These are phyloP conservation scores for Neodiprion virginianus DNA, from an alignment of 1,140 invertebrate species.

Conservation along the genomic window DNA sequence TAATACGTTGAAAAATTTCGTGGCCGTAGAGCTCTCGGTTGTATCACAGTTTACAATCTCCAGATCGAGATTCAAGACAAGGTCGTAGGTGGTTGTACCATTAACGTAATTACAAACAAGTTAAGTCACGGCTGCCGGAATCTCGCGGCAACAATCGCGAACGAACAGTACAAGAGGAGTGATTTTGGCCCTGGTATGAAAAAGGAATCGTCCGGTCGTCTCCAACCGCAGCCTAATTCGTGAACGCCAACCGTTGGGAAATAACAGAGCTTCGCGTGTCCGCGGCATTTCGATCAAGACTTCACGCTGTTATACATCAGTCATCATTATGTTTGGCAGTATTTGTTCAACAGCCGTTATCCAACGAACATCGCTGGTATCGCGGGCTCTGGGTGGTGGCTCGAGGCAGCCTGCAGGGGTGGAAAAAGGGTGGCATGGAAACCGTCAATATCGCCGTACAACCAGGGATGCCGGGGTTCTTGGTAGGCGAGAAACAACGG, in stretches of 20 bases:
- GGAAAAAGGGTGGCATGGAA: constrained; percentile 48
- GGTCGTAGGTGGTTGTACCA: neutral
- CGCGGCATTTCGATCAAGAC: neutral
- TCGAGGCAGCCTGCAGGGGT: constrained; percentile 28
- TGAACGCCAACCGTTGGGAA: neutral
- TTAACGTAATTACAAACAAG: constrained; percentile 6
- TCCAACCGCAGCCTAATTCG: neutral
- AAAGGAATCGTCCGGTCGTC: neutral
- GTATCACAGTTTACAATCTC: neutral
- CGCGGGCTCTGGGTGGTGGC: constrained; percentile 31
- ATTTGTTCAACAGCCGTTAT: constrained; percentile 31
- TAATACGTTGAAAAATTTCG: no score
- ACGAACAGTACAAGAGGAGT: neutral
- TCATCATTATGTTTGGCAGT: constrained; percentile 31
- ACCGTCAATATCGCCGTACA: constrained; percentile 21
- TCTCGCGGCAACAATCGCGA: constrained; percentile 8
- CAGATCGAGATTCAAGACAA: neutral
- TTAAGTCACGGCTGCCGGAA: constrained; percentile 6
- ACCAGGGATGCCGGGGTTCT: neutral
- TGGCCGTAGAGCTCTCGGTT: no score
- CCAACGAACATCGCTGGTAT: constrained; percentile 26
- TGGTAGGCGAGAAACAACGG: neutral
- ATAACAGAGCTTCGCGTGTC: constrained; percentile 12
- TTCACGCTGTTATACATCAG: constrained; percentile 14
- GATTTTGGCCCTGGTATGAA: neutral